Conservation (phyloP, 2,797 vertebrate species). For the Ceryle rudis region DNA sequence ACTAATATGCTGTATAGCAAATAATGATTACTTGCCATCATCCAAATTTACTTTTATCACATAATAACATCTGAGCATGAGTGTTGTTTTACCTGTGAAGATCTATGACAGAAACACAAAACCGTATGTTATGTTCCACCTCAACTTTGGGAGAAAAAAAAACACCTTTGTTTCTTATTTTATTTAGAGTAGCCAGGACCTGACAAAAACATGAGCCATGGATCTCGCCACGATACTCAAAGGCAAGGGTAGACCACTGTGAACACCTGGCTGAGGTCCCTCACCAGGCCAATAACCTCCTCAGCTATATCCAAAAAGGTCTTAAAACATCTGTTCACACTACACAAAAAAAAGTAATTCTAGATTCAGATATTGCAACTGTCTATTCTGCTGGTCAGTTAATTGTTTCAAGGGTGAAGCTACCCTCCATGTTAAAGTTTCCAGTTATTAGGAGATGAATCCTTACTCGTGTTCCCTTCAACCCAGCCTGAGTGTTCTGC, state of each 20-base stretch:
- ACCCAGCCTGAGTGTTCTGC: background rate
- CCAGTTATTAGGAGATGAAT: background rate
- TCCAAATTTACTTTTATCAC: background rate
- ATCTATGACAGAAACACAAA: background rate
- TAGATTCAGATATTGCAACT: background rate
- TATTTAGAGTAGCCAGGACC: background rate
- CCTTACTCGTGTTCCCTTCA: background rate
- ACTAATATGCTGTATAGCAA: background rate
- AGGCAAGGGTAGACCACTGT: background rate
- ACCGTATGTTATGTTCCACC: background rate
- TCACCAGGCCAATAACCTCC: background rate
- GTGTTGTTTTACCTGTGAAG: background rate
- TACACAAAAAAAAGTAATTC: background rate
- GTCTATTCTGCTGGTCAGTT: background rate
- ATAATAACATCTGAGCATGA: background rate
- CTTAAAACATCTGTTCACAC: background rate
- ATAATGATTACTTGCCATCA: background rate
- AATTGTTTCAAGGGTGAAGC: background rate
- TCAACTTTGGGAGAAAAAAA: background rate
- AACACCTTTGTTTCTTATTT: background rate
- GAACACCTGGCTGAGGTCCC: background rate
- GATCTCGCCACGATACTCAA: background rate
- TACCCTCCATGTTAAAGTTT: background rate
- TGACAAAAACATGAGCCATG: background rate
- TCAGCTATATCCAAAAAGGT: background rate